phyloP scores from a whole-genome alignment of 2,797 vertebrate genomes.

The Podargus strigoides region DNA sequence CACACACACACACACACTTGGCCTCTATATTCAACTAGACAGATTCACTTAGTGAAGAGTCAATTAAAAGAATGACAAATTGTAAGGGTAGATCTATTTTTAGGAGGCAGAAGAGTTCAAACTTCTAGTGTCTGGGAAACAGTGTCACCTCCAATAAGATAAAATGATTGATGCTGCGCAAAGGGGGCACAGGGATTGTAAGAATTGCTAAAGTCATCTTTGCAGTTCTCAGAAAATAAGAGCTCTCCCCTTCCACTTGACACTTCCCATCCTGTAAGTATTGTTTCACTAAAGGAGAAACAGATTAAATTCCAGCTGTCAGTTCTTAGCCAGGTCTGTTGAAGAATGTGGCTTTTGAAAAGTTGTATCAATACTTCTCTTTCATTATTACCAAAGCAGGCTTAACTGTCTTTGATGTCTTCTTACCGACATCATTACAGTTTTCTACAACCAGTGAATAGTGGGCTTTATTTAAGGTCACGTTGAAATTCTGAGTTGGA shows the following conservation, averaged over 20 bases:
- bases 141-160: background rate
- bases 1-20: fast-evolving
- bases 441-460: constrained; percentile 44
- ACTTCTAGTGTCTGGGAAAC: background rate
- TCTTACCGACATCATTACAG: constrained; percentile 40
- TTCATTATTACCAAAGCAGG: constrained; percentile 56
- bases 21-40: background rate
- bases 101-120: background rate
- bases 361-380: constrained; percentile 50
- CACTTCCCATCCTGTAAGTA: constrained; percentile 26
- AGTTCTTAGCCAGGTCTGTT: constrained; percentile 31
- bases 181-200: background rate
- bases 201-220: constrained; percentile 15
- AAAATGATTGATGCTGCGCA: background rate
- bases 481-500: constrained; percentile 44
- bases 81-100: background rate
- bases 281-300: constrained; percentile 49
- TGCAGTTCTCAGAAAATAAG: constrained; percentile 20
- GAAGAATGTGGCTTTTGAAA: constrained; percentile 64
- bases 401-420: constrained; percentile 55
- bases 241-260: constrained; percentile 28
- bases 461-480: constrained; percentile 53
- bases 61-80: constrained; percentile 10
- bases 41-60: background rate
- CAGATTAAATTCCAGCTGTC: constrained; percentile 54